Conservation (phyloP, 2,888 invertebrate genomes). For the Bursaphelenchus okinawaensis region DNA sequence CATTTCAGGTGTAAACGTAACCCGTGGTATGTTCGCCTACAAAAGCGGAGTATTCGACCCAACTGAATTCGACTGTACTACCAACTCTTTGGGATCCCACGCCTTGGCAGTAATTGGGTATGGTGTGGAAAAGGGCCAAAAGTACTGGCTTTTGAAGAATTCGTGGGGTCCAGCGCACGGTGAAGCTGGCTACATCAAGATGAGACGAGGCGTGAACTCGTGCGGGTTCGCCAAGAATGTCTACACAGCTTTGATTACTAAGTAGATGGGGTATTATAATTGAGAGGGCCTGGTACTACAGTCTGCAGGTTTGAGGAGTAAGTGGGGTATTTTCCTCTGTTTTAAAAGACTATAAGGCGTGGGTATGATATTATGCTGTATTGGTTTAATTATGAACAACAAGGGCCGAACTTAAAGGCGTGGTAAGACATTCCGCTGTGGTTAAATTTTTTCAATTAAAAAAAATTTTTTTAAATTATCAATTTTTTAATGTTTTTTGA, state of each 20-base stretch:
- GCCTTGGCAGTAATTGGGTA: constrained; percentile 48
- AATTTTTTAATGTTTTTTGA: too few relatives aligned
- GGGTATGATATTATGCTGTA: too few relatives aligned
- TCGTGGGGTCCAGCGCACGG: constrained; percentile 45
- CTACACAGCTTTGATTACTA: constrained; percentile 16
- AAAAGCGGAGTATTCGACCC: constrained; percentile 44
- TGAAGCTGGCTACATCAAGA: constrained; percentile 37
- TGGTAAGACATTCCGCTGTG: too few relatives aligned
- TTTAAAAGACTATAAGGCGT: too few relatives aligned
- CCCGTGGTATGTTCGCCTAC: constrained; percentile 41
- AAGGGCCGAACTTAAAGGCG: too few relatives aligned
- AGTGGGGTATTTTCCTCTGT: too few relatives aligned
- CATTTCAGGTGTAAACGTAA: constrained; percentile 48
- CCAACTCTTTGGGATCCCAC: constrained; percentile 40
- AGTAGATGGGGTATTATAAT: too few relatives aligned
- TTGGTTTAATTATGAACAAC: too few relatives aligned
- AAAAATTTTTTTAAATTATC: too few relatives aligned
- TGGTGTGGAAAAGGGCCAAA: constrained; percentile 30
- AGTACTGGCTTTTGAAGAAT: constrained; percentile 48
- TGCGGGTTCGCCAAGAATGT: constrained; percentile 39
- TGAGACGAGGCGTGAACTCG: constrained; percentile 41
- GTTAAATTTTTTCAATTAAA: too few relatives aligned
- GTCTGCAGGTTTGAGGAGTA: too few relatives aligned
- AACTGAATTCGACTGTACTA: constrained; percentile 30
- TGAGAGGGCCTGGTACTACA: too few relatives aligned